Conservation (phyloP, 2,797 vertebrate genomes). For the Ptychadena robeensis region DNA sequence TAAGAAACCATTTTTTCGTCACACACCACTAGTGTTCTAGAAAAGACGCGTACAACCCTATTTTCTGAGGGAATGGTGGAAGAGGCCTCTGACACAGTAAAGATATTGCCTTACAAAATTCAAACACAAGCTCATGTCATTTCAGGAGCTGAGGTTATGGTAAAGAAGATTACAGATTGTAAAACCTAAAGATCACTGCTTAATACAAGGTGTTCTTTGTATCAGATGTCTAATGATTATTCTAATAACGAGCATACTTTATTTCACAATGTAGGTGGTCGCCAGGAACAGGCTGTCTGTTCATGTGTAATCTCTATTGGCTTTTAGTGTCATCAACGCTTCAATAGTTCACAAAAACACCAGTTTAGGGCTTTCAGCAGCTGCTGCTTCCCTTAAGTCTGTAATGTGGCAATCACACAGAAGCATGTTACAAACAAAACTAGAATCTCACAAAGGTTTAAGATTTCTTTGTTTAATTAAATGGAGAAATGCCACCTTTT, state of each 20-base stretch:
- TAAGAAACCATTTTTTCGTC: conserved; percentile 33
- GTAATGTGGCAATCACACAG: neutral
- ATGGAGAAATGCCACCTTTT: neutral
- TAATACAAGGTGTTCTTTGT: conserved; percentile 59
- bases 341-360: conserved; percentile 24
- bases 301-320: conserved; percentile 43
- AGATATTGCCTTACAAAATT: conserved; percentile 50
- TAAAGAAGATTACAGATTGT: conserved; percentile 53
- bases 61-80: conserved; percentile 13
- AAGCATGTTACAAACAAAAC: neutral
- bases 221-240: conserved; percentile 43
- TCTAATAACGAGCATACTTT: conserved; percentile 31
- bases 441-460: neutral
- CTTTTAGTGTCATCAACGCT: conserved; percentile 22
- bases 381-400: neutral
- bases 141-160: conserved; percentile 31
- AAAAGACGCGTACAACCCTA: conserved; percentile 22
- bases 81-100: conserved; percentile 16
- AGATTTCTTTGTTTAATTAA: neutral
- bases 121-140: conserved; percentile 48
- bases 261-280: conserved; percentile 51
- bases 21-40: conserved; percentile 23
- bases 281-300: conserved; percentile 4
- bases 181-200: conserved; percentile 41
- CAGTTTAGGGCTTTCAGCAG: neutral